phyloP scores from a whole-genome alignment of 2,797 vertebrate genomes.

The Sebastes cheni region DNA sequence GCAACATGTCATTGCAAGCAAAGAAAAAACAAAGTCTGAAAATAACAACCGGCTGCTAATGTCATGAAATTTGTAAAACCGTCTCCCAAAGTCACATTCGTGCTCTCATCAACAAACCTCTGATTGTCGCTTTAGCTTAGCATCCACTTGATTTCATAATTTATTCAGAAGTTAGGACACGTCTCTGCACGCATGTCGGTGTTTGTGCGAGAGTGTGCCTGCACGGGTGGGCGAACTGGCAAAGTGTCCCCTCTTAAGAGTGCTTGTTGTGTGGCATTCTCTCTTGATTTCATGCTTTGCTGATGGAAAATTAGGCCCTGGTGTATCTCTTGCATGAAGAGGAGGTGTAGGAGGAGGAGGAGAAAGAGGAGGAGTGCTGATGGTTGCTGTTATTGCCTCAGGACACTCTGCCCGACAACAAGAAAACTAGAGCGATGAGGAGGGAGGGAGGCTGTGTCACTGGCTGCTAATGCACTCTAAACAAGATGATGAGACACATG shows the following conservation, averaged over 20 bases:
- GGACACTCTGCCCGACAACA: slow-evolving; percentile 96
- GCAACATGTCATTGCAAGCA: not conserved
- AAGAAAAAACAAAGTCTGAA: slow-evolving; percentile 5
- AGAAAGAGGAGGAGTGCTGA: slow-evolving; percentile 79
- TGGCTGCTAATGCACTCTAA: slow-evolving; percentile 96
- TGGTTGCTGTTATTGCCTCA: slow-evolving; percentile 93
- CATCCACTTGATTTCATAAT: slow-evolving; percentile 83
- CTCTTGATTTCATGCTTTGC: slow-evolving; percentile 98
- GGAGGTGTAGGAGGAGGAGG: slow-evolving; percentile 88
- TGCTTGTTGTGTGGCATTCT: slow-evolving; percentile 92
- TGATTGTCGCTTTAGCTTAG: slow-evolving; percentile 70
- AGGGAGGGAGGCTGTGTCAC: slow-evolving; percentile 92
- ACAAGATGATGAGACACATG: slow-evolving; percentile 87
- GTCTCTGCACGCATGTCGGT: slow-evolving; percentile 27
- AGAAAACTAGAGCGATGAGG: slow-evolving; percentile 90
- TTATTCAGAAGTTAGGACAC: slow-evolving; percentile 84
- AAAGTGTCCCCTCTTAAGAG: slow-evolving; percentile 88
- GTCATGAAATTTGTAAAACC: slow-evolving; percentile 28
- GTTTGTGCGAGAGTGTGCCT: slow-evolving; percentile 2
- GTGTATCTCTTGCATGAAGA: slow-evolving; percentile 90
- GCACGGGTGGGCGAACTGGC: slow-evolving; percentile 48
- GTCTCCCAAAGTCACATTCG: slow-evolving; percentile 56
- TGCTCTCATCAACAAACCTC: slow-evolving; percentile 59
- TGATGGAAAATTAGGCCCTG: slow-evolving; percentile 96
- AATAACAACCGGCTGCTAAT: slow-evolving; percentile 16